A percentile compares a stretch with the other conserved stretches of the same genome.
These are phyloP conservation scores for Crypturellus tataupa DNA, from an alignment of 2,797 vertebrate genomes.

Conservation along the genomic window DNA sequence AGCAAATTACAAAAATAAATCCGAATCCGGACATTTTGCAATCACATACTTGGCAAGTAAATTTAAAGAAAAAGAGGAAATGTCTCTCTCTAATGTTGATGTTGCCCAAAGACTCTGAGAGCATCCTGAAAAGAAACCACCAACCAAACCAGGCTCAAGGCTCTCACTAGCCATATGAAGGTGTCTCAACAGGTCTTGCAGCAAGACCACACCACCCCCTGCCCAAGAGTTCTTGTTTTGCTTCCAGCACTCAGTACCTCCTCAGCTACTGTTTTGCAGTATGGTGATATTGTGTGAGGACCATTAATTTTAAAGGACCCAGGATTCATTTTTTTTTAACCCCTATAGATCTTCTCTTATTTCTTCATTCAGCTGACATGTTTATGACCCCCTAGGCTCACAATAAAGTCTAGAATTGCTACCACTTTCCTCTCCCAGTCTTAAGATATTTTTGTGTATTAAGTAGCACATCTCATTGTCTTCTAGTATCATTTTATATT, in stretches of 20 bases:
- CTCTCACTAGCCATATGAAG: not conserved
- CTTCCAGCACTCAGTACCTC: not conserved
- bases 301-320: not conserved
- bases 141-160: accelerated
- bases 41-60: not conserved
- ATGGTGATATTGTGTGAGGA: not conserved
- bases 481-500: not conserved
- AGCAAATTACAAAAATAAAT: not conserved
- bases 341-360: not conserved
- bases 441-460: not conserved
- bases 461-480: not conserved
- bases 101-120: not conserved
- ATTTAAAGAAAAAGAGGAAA: not conserved
- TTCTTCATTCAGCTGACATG: not conserved
- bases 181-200: not conserved
- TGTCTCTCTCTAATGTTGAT: not conserved
- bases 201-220: not conserved
- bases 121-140: not conserved
- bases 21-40: not conserved
- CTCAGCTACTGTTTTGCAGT: not conserved
- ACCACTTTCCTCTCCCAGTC: not conserved
- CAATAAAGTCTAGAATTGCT: not conserved
- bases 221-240: not conserved
- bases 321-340: not conserved
- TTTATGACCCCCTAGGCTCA: not conserved